Conservation (phyloP, 2,113 vertebrate species). For the Isichthys henryi region DNA sequence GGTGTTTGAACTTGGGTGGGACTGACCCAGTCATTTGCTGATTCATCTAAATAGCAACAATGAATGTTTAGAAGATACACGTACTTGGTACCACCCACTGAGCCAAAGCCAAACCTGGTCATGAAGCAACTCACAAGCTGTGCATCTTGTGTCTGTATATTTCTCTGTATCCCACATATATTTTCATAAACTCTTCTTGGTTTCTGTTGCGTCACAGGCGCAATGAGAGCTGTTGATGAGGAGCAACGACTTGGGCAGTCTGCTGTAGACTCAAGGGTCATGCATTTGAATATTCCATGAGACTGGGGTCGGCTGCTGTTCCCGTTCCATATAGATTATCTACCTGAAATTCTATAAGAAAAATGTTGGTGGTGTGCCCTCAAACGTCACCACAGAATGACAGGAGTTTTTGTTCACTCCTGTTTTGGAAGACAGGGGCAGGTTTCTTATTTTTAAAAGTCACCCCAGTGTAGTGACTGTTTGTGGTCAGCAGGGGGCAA, state of each 20-base stretch:
- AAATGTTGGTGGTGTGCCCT: background rate
- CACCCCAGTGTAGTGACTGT: no score
- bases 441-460: no score
- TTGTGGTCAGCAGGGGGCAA: no score
- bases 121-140: background rate
- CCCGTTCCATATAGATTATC: background rate
- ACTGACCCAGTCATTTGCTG: background rate
- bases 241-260: background rate
- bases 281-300: background rate
- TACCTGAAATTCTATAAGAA: background rate
- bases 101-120: background rate
- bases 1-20: background rate
- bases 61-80: background rate
- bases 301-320: background rate
- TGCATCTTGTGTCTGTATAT: background rate
- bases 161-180: background rate
- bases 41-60: background rate
- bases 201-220: background rate
- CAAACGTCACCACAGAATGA: background rate
- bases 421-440: no score
- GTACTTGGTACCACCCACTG: background rate
- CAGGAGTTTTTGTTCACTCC: no score
- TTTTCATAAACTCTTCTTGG: background rate
- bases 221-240: background rate
- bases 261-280: background rate